Evolutionary conservation across 2,888 invertebrate genomes (phyloP), one percentile per base, ranked within the genome.

Genomic region (Noctua janthina): DNA sequence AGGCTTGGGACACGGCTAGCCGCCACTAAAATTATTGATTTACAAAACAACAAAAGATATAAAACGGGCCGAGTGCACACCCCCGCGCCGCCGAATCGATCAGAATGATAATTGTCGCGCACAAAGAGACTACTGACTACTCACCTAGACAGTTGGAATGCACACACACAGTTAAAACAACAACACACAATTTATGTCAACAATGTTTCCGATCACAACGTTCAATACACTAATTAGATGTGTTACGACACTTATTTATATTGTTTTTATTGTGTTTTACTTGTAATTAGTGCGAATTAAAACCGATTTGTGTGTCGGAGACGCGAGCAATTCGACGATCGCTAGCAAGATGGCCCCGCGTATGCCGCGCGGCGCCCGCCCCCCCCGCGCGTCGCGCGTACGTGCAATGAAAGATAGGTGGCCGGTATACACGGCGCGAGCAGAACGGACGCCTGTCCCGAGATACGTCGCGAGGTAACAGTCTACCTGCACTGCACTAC

Each of bases 391-490:
- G 92, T 94, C 92, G 93, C 95, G 94, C 95, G 95, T 96, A 96
- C 97, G 96, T 97, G 97, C 97, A 96, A 96, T 97, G 97, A 97
- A 97, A 97, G 97, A 97, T 97, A 97, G 97, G 96, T 96, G 95
- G 92, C 93, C 92, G 95, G 91, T 93, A 90, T 93, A 95, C 96
- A 91, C 86, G 93, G 90, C 88, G 88, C 54, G 88, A 88, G 82
- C 91, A 91, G 94, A 91, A 91, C 94, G 92, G 82, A 78, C 93
- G 93, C 85, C 71, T 51, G 83, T 94, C 94, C 82, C 83, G 88
- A 82, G 95, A 96, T 95, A 94, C 76, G 83, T 91, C 84, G 77
- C 75, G 54, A 82, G 74, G 43, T 75, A 46, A 46, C 68, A 46
- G 68, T 46, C 56, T 82, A 82, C 79, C 74, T 79, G 76, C 56